Evolutionary conservation across 2,113 vertebrate species (phyloP), one percentile per base, ranked within the genome.

Genomic region (Protobothrops mucrosquamatus): DNA sequence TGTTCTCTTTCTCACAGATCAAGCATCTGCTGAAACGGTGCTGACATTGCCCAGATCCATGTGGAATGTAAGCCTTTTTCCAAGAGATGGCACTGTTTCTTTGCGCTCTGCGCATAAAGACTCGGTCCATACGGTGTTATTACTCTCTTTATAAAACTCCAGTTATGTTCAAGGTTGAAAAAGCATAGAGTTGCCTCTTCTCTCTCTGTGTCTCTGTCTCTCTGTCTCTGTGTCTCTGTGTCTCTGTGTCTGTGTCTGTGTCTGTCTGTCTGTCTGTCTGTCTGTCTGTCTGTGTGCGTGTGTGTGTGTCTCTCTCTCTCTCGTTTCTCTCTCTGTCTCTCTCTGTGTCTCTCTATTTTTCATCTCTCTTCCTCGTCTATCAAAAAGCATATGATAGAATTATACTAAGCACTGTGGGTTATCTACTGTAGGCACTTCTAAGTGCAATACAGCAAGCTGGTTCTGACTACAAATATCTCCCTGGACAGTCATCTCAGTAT

Each of bases 81-180:
- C 98, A 97, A 97, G 97, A 98, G 98, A 96, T 98, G 98, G 98
- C 98, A 97, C 95, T 98, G 97, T 98, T 97, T 97, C 94, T 97
- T 97, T 97, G 95, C 97, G 89, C 92, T 94, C 95, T 96, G 90
- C 93, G 43, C 26, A 46, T 95, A 93, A 29, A 86, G 89, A 59
- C 23, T 39, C 57, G 93, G 12, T 23, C 39, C 18, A 2, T 94
- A 91, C 57, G 91, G 89, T 93, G 57, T 90, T 87, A 57, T 55
- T 87, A 92, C 94, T 95, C 93, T 95, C 95, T 95, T 46, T 18
- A 94, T 88, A 57, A 94, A 95, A 97, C 96, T 95, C 93, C 93
- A 94, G 94, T 94, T 56, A 46, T 94, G 94, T 90, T 1, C 86
- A 95, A 94, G 0, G 88, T 91, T 87, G 92, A 94, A 93, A 94